Conservation (phyloP, 2,888 invertebrate genomes). For the Archips crataeganus region DNA sequence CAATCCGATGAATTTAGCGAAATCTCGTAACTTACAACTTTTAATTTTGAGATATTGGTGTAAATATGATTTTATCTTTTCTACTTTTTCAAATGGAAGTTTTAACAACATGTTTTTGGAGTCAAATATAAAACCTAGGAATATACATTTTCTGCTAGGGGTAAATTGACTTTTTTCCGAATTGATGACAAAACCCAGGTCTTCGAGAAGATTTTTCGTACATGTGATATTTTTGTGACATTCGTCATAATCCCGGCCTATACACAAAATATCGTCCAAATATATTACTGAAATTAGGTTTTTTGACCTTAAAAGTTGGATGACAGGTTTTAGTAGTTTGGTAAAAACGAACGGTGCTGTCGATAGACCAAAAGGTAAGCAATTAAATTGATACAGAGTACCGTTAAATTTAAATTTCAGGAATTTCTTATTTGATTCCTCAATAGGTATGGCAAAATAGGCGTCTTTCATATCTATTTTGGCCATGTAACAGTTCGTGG, state of each 20-base stretch:
- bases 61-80: background rate
- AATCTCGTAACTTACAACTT: background rate
- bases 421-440: background rate
- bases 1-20: background rate
- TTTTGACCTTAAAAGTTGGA: background rate
- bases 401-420: background rate
- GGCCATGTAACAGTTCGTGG: slow-evolving; percentile 3
- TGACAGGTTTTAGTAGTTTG: slow-evolving; percentile 28
- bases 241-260: background rate
- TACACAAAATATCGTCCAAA: slow-evolving; percentile 9
- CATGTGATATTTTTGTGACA: background rate
- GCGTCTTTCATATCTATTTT: slow-evolving; percentile 2
- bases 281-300: background rate
- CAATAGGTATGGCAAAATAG: background rate
- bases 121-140: slow-evolving; percentile 19
- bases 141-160: slow-evolving; percentile 12
- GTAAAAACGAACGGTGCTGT: slow-evolving; percentile 31
- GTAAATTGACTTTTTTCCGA: slow-evolving; percentile 16
- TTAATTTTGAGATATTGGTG: background rate
- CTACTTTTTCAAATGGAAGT: background rate
- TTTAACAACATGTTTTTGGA: background rate
- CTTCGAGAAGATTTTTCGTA: too few species aligned
- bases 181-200: slow-evolving; percentile 20
- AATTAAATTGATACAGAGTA: background rate
- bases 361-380: slow-evolving; percentile 13